These are phyloP conservation scores for Caloenas nicobarica DNA, from an alignment of 2,113 vertebrate genomes.

Conservation along the genomic window DNA sequence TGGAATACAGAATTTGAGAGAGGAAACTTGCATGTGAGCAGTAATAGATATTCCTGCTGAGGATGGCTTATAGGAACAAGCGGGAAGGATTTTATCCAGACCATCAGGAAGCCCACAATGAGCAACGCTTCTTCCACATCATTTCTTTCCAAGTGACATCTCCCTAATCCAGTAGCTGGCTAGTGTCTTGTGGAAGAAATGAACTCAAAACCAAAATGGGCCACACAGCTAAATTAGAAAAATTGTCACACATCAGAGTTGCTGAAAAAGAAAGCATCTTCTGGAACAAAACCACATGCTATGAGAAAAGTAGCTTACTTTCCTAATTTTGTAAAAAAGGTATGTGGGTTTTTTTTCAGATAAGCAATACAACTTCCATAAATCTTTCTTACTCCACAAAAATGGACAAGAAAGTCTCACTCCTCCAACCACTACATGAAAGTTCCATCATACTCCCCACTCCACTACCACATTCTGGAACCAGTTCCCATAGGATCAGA, in stretches of 20 bases:
- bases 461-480: conserved; percentile 33
- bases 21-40: neutral
- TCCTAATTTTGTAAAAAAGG: neutral
- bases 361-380: neutral
- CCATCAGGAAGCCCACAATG: neutral
- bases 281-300: neutral
- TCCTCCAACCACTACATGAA: neutral
- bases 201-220: neutral
- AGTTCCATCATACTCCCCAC: neutral
- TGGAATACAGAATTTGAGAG: neutral
- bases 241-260: neutral
- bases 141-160: neutral
- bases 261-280: neutral
- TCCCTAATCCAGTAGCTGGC: neutral
- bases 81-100: neutral
- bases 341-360: neutral
- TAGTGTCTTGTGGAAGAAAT: neutral
- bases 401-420: neutral
- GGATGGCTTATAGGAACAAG: neutral
- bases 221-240: neutral
- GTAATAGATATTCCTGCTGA: neutral
- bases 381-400: neutral
- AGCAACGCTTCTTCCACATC: neutral
- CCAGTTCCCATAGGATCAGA: conserved; percentile 50
- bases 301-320: neutral